Evolutionary conservation across 2,888 invertebrate species (phyloP).

Genomic region (Erpobdella octoculata): DNA sequence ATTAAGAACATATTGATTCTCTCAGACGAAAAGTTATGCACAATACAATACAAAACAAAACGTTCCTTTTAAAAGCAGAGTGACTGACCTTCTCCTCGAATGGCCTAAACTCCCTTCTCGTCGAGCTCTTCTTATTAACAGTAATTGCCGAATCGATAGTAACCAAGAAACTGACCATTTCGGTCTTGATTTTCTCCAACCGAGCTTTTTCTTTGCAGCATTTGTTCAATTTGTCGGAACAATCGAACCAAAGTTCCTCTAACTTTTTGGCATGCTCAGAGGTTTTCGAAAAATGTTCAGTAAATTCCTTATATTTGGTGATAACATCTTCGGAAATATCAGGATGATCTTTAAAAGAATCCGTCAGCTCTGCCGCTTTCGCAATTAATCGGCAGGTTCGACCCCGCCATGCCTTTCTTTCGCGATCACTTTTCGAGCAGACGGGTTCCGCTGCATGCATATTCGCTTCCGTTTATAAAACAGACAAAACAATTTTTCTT

Average conservation of each 20-base stretch:
- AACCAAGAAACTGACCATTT: neutral
- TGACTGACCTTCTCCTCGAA: neutral
- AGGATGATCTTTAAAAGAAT: neutral
- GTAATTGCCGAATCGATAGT: neutral
- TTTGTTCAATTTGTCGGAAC: neutral
- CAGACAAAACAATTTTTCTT: too few relatives aligned
- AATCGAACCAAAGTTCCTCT: neutral
- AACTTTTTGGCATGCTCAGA: neutral
- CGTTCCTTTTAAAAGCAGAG: neutral
- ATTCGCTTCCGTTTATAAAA: neutral
- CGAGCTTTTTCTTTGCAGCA: neutral
- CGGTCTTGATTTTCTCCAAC: neutral
- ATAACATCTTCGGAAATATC: neutral
- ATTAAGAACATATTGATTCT: too few relatives aligned
- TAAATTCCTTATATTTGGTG: neutral
- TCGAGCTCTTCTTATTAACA: neutral
- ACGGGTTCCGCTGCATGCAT: neutral
- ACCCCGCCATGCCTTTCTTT: neutral
- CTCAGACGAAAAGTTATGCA: too few relatives aligned
- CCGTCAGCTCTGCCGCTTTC: neutral
- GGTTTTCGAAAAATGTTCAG: too few relatives aligned
- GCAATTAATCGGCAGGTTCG: neutral
- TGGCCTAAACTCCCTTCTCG: neutral
- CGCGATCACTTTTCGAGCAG: neutral
- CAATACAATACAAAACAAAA: neutral